phyloP scores from a whole-genome alignment of 2,797 vertebrate genomes.

The Pagetopsis macropterus region DNA sequence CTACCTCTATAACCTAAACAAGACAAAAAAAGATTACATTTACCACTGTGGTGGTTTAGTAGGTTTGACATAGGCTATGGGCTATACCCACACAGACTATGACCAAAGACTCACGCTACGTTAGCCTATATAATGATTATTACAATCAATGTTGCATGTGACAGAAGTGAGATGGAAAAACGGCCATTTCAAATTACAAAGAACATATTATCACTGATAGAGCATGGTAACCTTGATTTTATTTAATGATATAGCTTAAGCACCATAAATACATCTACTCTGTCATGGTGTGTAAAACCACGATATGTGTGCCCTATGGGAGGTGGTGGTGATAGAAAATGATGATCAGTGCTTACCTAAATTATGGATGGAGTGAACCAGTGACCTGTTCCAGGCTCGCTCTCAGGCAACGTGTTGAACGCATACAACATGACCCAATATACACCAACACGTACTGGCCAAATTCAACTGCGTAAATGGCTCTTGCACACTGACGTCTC shows the following conservation, averaged over 20 bases:
- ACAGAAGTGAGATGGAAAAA: not conserved
- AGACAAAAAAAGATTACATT: slow-evolving; percentile 29
- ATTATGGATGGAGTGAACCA: slow-evolving; percentile 59
- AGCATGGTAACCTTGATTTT: slow-evolving; percentile 14
- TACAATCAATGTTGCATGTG: not conserved
- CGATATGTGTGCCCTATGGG: not conserved
- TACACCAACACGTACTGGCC: not conserved
- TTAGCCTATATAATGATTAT: not conserved
- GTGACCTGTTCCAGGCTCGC: slow-evolving; percentile 68
- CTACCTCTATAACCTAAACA: slow-evolving; percentile 40
- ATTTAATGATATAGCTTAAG: not conserved
- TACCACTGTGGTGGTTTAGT: not conserved
- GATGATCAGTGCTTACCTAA: slow-evolving; percentile 74
- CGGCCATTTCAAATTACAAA: not conserved
- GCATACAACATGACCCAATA: slow-evolving; percentile 45
- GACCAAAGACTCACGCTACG: not conserved
- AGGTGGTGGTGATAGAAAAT: slow-evolving; percentile 20
- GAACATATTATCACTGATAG: not conserved
- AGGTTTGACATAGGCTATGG: not conserved
- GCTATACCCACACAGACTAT: not conserved
- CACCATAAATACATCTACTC: not conserved
- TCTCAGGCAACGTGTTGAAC: slow-evolving; percentile 83
- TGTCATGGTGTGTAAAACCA: not conserved
- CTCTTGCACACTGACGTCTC: slow-evolving; percentile 15
- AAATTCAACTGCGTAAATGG: slow-evolving; percentile 3